Conservation (phyloP, 2,113 vertebrate genomes). For the Caranx ignobilis region DNA sequence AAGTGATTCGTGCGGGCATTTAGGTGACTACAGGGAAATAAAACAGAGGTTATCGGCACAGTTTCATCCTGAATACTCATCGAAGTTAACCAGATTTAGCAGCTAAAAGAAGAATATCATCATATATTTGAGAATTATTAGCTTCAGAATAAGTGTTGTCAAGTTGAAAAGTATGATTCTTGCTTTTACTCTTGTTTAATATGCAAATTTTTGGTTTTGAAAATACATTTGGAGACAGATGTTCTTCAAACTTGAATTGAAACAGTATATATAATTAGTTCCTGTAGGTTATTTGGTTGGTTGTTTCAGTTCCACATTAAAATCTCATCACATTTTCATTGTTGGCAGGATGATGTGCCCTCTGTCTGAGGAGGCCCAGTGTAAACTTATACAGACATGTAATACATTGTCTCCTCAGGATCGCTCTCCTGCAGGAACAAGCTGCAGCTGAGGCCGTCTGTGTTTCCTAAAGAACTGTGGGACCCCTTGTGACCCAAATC, state of each 20-base stretch:
- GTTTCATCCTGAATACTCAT: neutral
- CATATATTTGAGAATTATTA: neutral
- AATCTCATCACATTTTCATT: neutral
- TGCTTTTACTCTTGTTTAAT: neutral
- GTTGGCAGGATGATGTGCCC: neutral
- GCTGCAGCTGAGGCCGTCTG: slow-evolving; percentile 28
- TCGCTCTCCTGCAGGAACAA: neutral
- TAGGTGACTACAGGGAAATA: too few relatives aligned
- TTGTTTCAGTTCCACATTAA: neutral
- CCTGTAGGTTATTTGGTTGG: neutral
- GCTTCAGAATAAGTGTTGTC: neutral
- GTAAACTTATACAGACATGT: neutral
- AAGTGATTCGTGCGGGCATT: too few relatives aligned
- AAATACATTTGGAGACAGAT: neutral
- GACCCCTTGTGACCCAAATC: slow-evolving; percentile 65
- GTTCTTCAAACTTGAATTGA: neutral
- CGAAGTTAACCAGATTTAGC: neutral
- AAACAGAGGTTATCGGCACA: too few relatives aligned
- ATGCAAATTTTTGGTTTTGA: too few relatives aligned
- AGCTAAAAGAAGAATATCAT: neutral
- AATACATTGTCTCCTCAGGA: neutral
- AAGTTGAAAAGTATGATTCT: neutral
- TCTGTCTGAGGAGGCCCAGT: neutral
- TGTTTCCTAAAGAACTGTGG: slow-evolving; percentile 34
- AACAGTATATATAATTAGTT: neutral